These are phyloP conservation scores for Bubo bubo DNA, from an alignment of 2,113 vertebrate species.

Conservation along the genomic window DNA sequence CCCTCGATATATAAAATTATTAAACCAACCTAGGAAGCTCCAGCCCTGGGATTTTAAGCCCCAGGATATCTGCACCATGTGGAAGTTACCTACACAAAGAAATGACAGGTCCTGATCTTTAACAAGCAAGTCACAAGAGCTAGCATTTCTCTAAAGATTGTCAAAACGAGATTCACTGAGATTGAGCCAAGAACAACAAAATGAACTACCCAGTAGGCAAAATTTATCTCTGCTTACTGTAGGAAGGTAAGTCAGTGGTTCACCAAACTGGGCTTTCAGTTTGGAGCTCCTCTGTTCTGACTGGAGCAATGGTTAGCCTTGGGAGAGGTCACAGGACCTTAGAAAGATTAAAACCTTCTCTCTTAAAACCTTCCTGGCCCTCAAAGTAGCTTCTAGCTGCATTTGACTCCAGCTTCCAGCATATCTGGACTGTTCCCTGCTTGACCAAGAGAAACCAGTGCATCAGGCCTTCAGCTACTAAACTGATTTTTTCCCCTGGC, in stretches of 20 bases:
- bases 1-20: not conserved
- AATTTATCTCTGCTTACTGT: not conserved
- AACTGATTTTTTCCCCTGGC: not conserved
- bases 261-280: not conserved
- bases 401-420: not conserved
- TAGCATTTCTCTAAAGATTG: not conserved
- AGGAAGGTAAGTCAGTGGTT: not conserved
- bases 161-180: not conserved
- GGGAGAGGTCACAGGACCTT: not conserved
- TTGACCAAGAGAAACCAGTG: not conserved
- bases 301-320: not conserved
- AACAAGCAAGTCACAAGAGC: not conserved
- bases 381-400: not conserved
- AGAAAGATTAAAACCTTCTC: not conserved
- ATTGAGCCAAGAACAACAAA: not conserved
- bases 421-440: not conserved
- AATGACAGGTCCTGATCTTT: not conserved
- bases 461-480: not conserved
- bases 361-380: not conserved
- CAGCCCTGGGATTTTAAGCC: not conserved
- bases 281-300: not conserved
- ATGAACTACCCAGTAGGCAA: not conserved
- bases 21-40: not conserved
- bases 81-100: not conserved
- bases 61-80: not conserved